Conservation (phyloP, 2,888 invertebrate genomes). For the Pachymerium ferrugineum region DNA sequence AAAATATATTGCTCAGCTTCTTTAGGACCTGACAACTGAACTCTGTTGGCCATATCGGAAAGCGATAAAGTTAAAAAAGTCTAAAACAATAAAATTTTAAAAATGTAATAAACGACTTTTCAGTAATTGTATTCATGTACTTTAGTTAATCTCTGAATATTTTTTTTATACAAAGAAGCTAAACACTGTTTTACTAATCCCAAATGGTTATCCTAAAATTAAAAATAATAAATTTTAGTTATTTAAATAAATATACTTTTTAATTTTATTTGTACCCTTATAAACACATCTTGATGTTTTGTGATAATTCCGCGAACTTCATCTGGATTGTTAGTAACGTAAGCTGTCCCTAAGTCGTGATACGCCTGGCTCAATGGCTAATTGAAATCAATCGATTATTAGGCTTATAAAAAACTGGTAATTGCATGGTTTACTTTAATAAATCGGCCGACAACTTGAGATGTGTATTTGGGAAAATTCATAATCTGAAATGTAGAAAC, state of each 20-base stretch:
- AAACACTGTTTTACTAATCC: constrained; percentile 67
- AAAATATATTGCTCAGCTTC: constrained; percentile 92
- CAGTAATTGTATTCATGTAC: constrained; percentile 38
- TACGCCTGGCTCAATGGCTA: constrained; percentile 80
- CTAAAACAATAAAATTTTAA: constrained; percentile 39
- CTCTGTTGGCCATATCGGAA: constrained; percentile 81
- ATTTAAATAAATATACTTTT: neutral
- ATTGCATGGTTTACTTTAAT: constrained; percentile 44
- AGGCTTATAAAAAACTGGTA: constrained; percentile 50
- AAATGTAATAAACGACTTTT: neutral
- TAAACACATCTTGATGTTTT: constrained; percentile 75
- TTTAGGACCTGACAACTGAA: constrained; percentile 72
- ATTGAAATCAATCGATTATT: too few species aligned
- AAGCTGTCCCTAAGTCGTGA: constrained; percentile 79
- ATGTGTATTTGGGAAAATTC: constrained; percentile 80
- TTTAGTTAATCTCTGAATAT: constrained; percentile 91
- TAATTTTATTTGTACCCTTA: constrained; percentile 49
- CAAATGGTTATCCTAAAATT: constrained; percentile 54
- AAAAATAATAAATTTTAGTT: constrained; percentile 35
- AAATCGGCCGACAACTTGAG: constrained; percentile 69
- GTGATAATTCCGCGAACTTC: constrained; percentile 62
- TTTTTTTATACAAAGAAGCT: constrained; percentile 86
- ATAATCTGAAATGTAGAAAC: constrained; percentile 53
- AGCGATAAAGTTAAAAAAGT: constrained; percentile 86
- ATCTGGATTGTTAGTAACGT: constrained; percentile 64